Evolutionary conservation across 2,888 invertebrate genomes (phyloP), one percentile per base, ranked within the genome.

Genomic region (Thera britannica): DNA sequence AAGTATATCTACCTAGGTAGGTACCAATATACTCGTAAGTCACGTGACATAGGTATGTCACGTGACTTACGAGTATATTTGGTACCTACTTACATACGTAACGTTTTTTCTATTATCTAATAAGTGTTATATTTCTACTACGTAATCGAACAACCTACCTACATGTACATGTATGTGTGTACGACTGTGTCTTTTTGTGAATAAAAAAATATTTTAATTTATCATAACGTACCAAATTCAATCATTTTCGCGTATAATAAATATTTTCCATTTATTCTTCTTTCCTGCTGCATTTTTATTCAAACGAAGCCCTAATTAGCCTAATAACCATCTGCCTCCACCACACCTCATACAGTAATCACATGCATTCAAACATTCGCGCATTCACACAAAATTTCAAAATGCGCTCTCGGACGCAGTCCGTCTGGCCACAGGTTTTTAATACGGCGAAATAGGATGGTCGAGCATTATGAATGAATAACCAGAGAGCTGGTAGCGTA

Each of bases 361-460:
- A 81, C 72, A 67, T 77, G 83, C 83, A 85, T 86, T 90, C 83
- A 87, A 83, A 82, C 83, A 83, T 83, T 79, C 78, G 77, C 79
- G 74, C 71, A 73, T 72, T 86, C 83, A 89, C 86, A 89, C 88
- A 84, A 91, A 89, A 87, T 89, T 90, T 85, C 84, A 90, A 87
- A 90, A 89, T 89, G 86, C 86, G 84, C 89, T 85, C 86, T 85
- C 85, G 83, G 78, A 85, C 83, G 83, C 75, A 76, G 77, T 41
- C 80, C 73, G 89, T 87, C 92, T 90, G 87, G 89, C 92, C 92
- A 89, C 93, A 92, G 87, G 84, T 89, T 92, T 92, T 92, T 92
- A 92, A 92, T 92, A 90, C 86, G 83, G 79, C 88, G 85, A 89
- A 92, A 91, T 91, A 90, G 90, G 84, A 83, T 83, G 85, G 87